These are phyloP conservation scores for Hyperoplus immaculatus DNA, from an alignment of 2,797 vertebrate genomes.

Conservation along the genomic window DNA sequence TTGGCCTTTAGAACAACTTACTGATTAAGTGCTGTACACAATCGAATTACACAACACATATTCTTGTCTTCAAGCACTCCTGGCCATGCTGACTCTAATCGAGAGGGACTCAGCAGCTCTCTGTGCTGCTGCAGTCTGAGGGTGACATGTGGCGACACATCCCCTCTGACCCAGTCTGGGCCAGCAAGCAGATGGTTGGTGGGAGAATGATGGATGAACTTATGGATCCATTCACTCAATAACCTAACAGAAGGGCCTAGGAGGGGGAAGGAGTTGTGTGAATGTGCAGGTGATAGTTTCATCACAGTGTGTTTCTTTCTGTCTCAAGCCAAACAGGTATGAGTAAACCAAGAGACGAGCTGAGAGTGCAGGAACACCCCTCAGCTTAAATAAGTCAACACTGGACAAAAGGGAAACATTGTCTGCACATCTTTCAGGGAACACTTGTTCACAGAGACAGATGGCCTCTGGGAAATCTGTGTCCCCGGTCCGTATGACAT, in stretches of 20 bases:
- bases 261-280: slow-evolving; percentile 4
- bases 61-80: slow-evolving; percentile 6
- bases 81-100: slow-evolving; percentile 16
- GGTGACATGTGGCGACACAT: slow-evolving; percentile 71
- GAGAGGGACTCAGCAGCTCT: slow-evolving; percentile 29
- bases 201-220: slow-evolving; percentile 66
- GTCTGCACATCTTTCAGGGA: slow-evolving; percentile 4
- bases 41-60: neutral
- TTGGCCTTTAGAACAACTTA: neutral
- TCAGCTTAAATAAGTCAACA: neutral
- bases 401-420: neutral
- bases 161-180: slow-evolving; percentile 57
- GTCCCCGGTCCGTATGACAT: slow-evolving; percentile 45
- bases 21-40: neutral
- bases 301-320: neutral
- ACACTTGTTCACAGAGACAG: slow-evolving; percentile 50
- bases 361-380: neutral
- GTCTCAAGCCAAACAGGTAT: neutral
- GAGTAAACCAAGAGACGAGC: neutral
- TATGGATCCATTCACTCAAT: slow-evolving; percentile 33
- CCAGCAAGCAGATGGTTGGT: slow-evolving; percentile 65
- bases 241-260: slow-evolving; percentile 30
- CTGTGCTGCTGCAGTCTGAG: slow-evolving; percentile 38
- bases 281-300: slow-evolving; percentile 9
- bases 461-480: slow-evolving; percentile 64